phyloP scores from a whole-genome alignment of 2,888 invertebrate genomes.

The Blera fallax region DNA sequence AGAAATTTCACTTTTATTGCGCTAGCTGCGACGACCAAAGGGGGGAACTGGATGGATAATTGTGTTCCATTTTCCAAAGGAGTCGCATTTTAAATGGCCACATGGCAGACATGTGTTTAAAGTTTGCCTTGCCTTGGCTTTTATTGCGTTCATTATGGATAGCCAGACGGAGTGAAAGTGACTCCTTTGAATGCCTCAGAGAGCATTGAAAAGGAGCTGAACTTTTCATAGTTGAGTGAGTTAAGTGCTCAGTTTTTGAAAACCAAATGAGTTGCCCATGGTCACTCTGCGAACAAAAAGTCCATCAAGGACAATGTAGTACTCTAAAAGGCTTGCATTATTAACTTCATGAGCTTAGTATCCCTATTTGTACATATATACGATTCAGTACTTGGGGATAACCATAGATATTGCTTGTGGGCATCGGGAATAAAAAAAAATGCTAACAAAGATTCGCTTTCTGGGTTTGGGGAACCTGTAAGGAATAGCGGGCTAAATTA shows the following conservation, averaged over 20 bases:
- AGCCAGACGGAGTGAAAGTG: slow-evolving; percentile 46
- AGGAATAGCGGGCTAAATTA: too few species aligned
- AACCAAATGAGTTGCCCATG: background rate
- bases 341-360: background rate
- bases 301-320: background rate
- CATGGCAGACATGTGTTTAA: slow-evolving; percentile 30
- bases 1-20: slow-evolving; percentile 15
- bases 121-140: slow-evolving; percentile 28
- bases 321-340: background rate
- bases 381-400: background rate
- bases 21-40: background rate
- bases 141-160: slow-evolving; percentile 25
- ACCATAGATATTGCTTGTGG: background rate
- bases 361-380: background rate
- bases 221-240: background rate
- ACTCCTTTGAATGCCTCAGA: slow-evolving; percentile 5
- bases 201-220: background rate
- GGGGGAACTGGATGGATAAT: slow-evolving; percentile 33
- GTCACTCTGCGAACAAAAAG: background rate
- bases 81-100: slow-evolving; percentile 44
- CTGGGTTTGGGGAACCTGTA: too few species aligned
- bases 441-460: too few species aligned
- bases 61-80: slow-evolving; percentile 44
- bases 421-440: too few species aligned
- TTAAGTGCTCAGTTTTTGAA: background rate